phyloP scores from a whole-genome alignment of 64 coral and sea anemone genomes.

The Catalaphyllia jardinei region DNA sequence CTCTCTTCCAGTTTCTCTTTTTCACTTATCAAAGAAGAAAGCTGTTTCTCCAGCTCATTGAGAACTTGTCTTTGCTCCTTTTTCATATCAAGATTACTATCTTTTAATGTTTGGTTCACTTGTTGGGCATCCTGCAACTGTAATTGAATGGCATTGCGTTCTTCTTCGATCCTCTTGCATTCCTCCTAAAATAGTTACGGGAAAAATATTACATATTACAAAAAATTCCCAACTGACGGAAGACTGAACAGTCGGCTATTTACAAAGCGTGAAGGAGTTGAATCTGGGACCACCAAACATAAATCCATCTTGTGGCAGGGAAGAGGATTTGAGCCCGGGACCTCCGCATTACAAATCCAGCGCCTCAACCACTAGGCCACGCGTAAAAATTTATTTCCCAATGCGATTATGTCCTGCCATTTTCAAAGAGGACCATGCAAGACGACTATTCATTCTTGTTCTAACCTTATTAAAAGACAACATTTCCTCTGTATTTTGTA shows the following conservation, averaged over 20 bases:
- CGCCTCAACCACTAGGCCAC: too few species aligned
- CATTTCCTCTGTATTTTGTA: conserved; percentile 90
- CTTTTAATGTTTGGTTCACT: conserved; percentile 12
- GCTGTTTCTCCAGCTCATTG: conserved; percentile 28
- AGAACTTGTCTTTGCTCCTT: conserved; percentile 22
- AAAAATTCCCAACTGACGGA: too few species aligned
- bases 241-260: too few species aligned
- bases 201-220: background rate
- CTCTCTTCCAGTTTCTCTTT: conserved; percentile 33
- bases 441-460: background rate
- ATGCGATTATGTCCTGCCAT: background rate
- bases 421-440: background rate
- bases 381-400: background rate
- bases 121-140: background rate
- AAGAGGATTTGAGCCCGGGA: too few species aligned
- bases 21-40: conserved; percentile 21
- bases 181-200: background rate
- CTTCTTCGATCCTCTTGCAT: conserved; percentile 26
- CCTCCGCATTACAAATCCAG: too few species aligned
- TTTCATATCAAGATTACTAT: background rate
- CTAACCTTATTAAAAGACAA: conserved; percentile 72
- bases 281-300: too few species aligned
- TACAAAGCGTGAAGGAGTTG: too few species aligned
- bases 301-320: too few species aligned
- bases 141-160: background rate